Evolutionary conservation across 2,797 vertebrate genomes (phyloP).

Genomic region (Pseudomugil gertrudae): DNA sequence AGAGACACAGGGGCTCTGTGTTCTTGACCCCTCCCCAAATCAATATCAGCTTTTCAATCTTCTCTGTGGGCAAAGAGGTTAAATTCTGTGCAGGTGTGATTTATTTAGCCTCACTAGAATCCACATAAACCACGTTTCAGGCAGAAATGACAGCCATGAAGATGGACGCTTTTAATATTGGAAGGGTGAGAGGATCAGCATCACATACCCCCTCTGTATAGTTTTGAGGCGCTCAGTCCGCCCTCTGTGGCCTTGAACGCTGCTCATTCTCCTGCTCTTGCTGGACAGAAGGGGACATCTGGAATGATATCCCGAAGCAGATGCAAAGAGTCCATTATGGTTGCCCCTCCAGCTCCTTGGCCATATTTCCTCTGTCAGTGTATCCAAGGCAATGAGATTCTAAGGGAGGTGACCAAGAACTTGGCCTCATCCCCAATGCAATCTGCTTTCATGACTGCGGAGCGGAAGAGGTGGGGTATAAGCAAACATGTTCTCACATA

Average conservation of each 20-base stretch:
- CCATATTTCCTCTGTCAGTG: slow-evolving; percentile 73
- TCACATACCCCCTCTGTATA: not conserved
- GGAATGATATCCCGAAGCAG: slow-evolving; percentile 70
- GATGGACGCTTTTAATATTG: slow-evolving; percentile 52
- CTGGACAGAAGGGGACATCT: slow-evolving; percentile 70
- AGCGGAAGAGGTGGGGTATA: slow-evolving; percentile 24
- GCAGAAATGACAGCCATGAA: slow-evolving; percentile 29
- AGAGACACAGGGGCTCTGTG: not conserved
- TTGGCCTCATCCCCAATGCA: slow-evolving; percentile 65
- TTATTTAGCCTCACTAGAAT: slow-evolving; percentile 1
- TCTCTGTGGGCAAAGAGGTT: slow-evolving; percentile 17
- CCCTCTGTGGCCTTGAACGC: slow-evolving; percentile 15
- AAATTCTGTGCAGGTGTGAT: slow-evolving; percentile 12
- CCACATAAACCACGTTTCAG: not conserved
- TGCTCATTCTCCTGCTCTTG: slow-evolving; percentile 44
- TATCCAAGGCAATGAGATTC: slow-evolving; percentile 55
- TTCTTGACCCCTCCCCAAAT: slow-evolving; percentile 28
- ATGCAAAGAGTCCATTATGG: slow-evolving; percentile 72
- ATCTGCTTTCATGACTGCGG: slow-evolving; percentile 66
- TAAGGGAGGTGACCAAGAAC: slow-evolving; percentile 63
- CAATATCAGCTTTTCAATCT: slow-evolving; percentile 40
- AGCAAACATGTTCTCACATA: slow-evolving; percentile 6
- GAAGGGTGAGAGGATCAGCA: slow-evolving; percentile 16
- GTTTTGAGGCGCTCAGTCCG: slow-evolving; percentile 4
- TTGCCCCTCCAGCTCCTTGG: slow-evolving; percentile 45